Percentiles rank a stretch among this genome's conserved stretches.
phyloP scores from a whole-genome alignment of 2,888 invertebrate genomes.

The Nymphalis polychloros region DNA sequence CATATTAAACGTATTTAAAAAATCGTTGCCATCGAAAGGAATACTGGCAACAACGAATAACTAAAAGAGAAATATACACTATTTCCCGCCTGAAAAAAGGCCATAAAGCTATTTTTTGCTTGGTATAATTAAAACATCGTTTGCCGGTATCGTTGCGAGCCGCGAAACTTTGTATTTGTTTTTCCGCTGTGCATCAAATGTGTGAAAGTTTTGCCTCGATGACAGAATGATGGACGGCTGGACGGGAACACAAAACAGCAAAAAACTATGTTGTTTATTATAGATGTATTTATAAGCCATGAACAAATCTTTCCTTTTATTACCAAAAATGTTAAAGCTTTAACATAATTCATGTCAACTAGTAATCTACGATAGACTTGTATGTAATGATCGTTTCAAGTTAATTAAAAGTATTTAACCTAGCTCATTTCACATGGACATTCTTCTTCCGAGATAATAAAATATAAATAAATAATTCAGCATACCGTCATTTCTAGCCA shows the following conservation, averaged over 20 bases:
- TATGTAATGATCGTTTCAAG: too few relatives aligned
- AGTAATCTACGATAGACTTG: background rate
- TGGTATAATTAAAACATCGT: conserved; percentile 40
- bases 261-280: conserved; percentile 17
- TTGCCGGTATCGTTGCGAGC: conserved; percentile 31
- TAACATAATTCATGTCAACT: background rate
- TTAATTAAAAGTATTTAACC: too few relatives aligned
- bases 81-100: conserved; percentile 28
- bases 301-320: background rate
- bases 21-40: background rate
- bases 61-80: conserved; percentile 18
- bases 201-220: conserved; percentile 38
- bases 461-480: too few relatives aligned
- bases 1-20: background rate
- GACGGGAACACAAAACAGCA: conserved; percentile 7
- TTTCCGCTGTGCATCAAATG: conserved; percentile 40
- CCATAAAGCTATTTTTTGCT: conserved; percentile 31
- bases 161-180: conserved; percentile 34
- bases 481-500: too few relatives aligned
- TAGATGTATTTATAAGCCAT: background rate
- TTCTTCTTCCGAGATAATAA: too few relatives aligned
- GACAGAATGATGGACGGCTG: conserved; percentile 40
- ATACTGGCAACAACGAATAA: conserved; percentile 12
- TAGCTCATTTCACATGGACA: too few relatives aligned
- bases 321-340: background rate